Percentiles rank a stretch among this genome's conserved stretches.
phyloP scores from a whole-genome alignment of 2,797 vertebrate species.

The Dallia pectoralis region DNA sequence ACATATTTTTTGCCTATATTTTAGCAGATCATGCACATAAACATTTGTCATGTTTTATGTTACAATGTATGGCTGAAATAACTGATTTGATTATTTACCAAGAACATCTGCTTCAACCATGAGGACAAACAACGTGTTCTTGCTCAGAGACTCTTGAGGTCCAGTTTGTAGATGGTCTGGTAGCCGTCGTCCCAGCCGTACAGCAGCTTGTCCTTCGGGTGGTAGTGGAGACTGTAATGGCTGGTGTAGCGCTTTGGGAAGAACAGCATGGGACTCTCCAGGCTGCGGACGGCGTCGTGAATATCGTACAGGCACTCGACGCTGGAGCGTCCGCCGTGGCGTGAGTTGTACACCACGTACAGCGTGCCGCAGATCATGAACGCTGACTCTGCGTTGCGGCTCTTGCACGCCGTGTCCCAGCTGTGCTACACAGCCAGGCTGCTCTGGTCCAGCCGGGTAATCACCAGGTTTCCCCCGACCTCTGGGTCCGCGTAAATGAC shows the following conservation, averaged over 20 bases:
- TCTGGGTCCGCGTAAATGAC: slow-evolving; percentile 84
- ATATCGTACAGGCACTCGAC: slow-evolving; percentile 87
- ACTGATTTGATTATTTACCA: background rate
- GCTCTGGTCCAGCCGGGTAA: slow-evolving; percentile 83
- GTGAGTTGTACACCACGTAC: slow-evolving; percentile 87
- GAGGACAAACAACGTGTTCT: background rate
- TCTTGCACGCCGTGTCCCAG: slow-evolving; percentile 89
- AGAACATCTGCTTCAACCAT: slow-evolving; percentile 14
- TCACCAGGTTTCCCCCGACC: slow-evolving; percentile 78
- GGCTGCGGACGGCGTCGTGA: slow-evolving; percentile 67
- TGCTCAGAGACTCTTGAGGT: slow-evolving; percentile 55
- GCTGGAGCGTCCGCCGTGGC: slow-evolving; percentile 80
- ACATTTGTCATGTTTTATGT: background rate
- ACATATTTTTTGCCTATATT: slow-evolving; percentile 37
- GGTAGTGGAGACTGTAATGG: slow-evolving; percentile 87
- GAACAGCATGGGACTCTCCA: slow-evolving; percentile 72
- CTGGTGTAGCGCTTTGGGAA: slow-evolving; percentile 86
- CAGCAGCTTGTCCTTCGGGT: slow-evolving; percentile 84
- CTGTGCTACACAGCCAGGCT: slow-evolving; percentile 78
- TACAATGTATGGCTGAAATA: background rate
- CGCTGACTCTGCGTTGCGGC: slow-evolving; percentile 84
- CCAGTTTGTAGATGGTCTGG: slow-evolving; percentile 90
- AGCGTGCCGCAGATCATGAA: slow-evolving; percentile 90
- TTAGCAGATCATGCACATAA: slow-evolving; percentile 18
- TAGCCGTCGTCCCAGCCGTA: slow-evolving; percentile 94